Percentiles rank a stretch among this genome's conserved stretches.
phyloP scores from a whole-genome alignment of 2,113 vertebrate species.

The Coregonus clupeaformis region DNA sequence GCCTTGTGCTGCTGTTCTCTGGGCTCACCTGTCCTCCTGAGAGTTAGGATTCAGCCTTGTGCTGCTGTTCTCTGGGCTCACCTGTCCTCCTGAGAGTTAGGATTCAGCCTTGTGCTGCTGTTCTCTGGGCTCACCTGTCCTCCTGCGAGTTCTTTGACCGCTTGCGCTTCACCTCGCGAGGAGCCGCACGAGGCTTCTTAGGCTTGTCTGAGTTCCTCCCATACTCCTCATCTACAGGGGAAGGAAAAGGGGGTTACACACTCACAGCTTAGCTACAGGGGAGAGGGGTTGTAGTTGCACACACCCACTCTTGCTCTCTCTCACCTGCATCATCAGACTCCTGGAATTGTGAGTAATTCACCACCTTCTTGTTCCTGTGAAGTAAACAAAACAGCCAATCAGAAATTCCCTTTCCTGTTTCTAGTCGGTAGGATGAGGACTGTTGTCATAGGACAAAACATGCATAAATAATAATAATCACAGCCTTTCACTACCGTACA shows the following conservation, averaged over 20 bases:
- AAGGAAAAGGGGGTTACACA: slow-evolving; percentile 2
- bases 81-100: slow-evolving; percentile 88
- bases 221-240: slow-evolving; percentile 90
- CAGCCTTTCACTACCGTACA: too few species aligned
- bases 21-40: slow-evolving; percentile 91
- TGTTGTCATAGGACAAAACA: too few species aligned
- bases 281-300: background rate
- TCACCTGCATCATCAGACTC: slow-evolving; percentile 92
- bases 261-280: background rate
- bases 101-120: too few species aligned
- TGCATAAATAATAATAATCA: too few species aligned
- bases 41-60: too few species aligned
- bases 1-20: too few species aligned
- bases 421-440: background rate
- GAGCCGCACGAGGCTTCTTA: slow-evolving; percentile 91
- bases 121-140: slow-evolving; percentile 81
- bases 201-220: slow-evolving; percentile 86
- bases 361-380: slow-evolving; percentile 96
- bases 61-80: slow-evolving; percentile 46
- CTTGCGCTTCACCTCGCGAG: slow-evolving; percentile 93
- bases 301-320: slow-evolving; percentile 4
- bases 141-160: slow-evolving; percentile 96
- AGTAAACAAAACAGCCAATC: slow-evolving; percentile 32
- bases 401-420: slow-evolving; percentile 4
- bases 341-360: slow-evolving; percentile 98